phyloP scores from a whole-genome alignment of 1,140 invertebrate species.

The Ladona fulva region DNA sequence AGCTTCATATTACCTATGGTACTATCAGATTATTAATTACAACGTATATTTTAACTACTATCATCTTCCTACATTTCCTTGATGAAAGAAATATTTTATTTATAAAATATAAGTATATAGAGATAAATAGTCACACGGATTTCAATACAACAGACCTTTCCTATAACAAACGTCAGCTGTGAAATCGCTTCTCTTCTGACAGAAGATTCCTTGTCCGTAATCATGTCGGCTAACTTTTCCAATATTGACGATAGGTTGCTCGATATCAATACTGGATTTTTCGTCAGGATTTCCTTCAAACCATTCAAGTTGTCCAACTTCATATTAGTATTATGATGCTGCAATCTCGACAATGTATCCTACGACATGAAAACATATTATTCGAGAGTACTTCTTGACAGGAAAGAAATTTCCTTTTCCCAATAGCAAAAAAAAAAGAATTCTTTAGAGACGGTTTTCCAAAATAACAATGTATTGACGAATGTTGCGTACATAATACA shows the following conservation, averaged over 20 bases:
- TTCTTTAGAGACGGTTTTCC: too few species aligned
- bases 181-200: constrained; percentile 58
- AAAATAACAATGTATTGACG: too few species aligned
- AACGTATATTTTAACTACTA: background rate
- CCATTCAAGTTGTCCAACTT: constrained; percentile 59
- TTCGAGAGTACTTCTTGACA: constrained; percentile 14
- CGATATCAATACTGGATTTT: constrained; percentile 41
- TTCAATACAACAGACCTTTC: constrained; percentile 36
- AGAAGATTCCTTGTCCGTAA: constrained; percentile 60
- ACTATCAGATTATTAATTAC: constrained; percentile 2
- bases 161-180: constrained; percentile 53
- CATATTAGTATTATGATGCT: constrained; percentile 65
- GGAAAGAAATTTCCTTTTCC: constrained; percentile 10
- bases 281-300: constrained; percentile 55
- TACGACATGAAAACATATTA: constrained; percentile 32
- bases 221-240: constrained; percentile 53
- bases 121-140: too few species aligned
- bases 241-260: constrained; percentile 55
- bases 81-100: constrained; percentile 19
- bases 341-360: constrained; percentile 62
- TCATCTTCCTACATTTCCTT: too few species aligned
- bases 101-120: too few species aligned
- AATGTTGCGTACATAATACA: too few species aligned
- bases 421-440: too few species aligned
- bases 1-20: constrained; percentile 11